Evolutionary conservation across 2,888 invertebrate species (phyloP), one percentile per base, ranked within the genome.

Genomic region (Ophion obscuratus): DNA sequence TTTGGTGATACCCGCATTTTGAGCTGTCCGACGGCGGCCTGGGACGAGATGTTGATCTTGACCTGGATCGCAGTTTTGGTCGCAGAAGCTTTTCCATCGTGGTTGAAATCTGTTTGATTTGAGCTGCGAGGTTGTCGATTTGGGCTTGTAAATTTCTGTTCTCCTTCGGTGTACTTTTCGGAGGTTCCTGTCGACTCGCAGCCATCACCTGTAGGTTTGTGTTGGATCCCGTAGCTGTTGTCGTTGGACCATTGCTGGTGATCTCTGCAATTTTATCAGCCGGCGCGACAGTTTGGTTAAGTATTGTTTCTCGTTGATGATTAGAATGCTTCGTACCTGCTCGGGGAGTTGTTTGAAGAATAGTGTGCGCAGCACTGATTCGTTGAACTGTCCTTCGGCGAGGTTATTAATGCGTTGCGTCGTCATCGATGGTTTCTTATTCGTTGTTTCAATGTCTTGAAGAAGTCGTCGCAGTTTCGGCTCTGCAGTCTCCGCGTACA

Each of bases 381-480:
- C 86, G 57, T 40, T 40, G 64, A 79, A 53, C 31, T 71, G 20
- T 9, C 77, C 47, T 74, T 80, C 36, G 17, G 81, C 79, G 4
- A 87, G 66, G 20, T 59, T 53, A 5, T 68, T 70, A 53, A 88
- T 81, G n/a, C 81, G 81, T 20, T 87, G 59, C 5, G 83, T n/a
- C 2, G 84, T 40, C 20, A 85, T 81, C 14, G 89, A 82, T 14
- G 88, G 88, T 68, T 87, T 87, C 59, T 87, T 78, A 57, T 88
- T 83, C 2, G 86, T 86, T 5, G 85, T 53, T 61, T 87, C 76
- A 1, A 83, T 47, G 53, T 83, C 87, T 20, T 71, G 59, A 11
- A 88, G 59, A 2, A 88, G 53, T 64, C 75, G 70, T 44, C 81
- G n/a, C 14, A 87, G 7, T 47, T 82, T 84, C 9, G 76, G 68